These are phyloP conservation scores for Neopelma chrysocephalum DNA, from an alignment of 2,797 vertebrate genomes.

Conservation along the genomic window DNA sequence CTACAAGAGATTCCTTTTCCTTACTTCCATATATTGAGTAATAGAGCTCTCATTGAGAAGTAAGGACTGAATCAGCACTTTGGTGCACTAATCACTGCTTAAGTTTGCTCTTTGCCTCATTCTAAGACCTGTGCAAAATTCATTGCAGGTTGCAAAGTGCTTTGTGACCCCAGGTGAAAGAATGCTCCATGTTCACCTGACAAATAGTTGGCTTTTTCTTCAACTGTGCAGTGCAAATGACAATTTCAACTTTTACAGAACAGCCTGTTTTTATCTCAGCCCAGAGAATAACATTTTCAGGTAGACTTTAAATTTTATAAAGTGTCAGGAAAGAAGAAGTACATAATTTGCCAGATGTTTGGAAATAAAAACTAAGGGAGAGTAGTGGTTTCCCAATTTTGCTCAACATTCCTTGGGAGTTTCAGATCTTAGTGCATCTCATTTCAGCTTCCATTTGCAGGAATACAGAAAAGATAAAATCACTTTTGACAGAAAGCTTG, in stretches of 20 bases:
- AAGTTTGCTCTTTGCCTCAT: neutral
- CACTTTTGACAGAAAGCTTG: neutral
- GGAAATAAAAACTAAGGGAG: neutral
- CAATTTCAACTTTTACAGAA: neutral
- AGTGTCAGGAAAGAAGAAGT: neutral
- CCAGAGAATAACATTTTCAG: neutral
- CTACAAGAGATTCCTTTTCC: neutral
- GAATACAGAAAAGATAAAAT: neutral
- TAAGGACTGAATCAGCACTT: neutral
- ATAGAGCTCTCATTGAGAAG: neutral
- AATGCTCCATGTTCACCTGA: neutral
- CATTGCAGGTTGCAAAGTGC: rapidly evolving
- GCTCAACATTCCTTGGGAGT: neutral
- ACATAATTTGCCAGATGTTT: neutral
- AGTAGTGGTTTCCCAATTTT: neutral
- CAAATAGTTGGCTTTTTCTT: neutral
- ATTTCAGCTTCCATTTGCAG: neutral
- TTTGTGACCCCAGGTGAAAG: neutral
- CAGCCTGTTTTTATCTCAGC: neutral
- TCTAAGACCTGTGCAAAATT: neutral
- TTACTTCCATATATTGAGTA: neutral
- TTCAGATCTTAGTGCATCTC: neutral
- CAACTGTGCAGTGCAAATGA: neutral
- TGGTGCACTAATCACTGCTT: neutral
- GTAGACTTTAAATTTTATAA: neutral